Percentiles rank a stretch among this genome's conserved stretches.
Conservation (phyloP, 2,888 invertebrate genomes). For the Dascillus cervinus region DNA sequence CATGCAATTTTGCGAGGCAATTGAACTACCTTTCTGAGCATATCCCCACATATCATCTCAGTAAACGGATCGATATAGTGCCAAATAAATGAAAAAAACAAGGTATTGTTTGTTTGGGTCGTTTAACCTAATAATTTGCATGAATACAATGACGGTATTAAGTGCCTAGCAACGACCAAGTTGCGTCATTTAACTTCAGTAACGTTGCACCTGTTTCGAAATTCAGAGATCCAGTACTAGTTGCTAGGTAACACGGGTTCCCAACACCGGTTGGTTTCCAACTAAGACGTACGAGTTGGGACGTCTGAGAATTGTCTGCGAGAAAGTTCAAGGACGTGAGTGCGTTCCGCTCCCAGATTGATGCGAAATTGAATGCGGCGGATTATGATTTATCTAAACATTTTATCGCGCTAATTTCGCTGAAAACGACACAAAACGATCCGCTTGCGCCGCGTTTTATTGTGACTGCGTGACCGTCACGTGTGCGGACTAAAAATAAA, state of each 20-base stretch:
- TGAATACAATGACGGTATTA: slow-evolving; percentile 1
- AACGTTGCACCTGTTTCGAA: slow-evolving; percentile 11
- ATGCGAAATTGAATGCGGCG: too few species aligned
- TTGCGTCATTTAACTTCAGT: slow-evolving; percentile 2
- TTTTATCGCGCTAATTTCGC: too few species aligned
- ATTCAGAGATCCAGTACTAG: slow-evolving; percentile 9
- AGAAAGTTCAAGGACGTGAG: slow-evolving; percentile 20
- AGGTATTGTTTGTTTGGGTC: background rate
- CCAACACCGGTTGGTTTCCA: slow-evolving; percentile 4
- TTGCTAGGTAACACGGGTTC: slow-evolving; percentile 9
- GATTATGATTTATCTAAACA: too few species aligned
- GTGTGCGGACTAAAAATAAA: too few species aligned
- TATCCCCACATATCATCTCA: too few species aligned
- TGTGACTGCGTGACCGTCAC: too few species aligned
- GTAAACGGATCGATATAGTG: too few species aligned
- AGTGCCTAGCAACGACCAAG: slow-evolving; percentile 8
- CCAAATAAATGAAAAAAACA: too few species aligned
- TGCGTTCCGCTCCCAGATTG: slow-evolving; percentile 11
- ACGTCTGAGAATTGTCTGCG: slow-evolving; percentile 16
- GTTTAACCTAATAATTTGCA: slow-evolving; percentile 3
- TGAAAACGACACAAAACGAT: too few species aligned
- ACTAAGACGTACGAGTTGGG: slow-evolving; percentile 13
- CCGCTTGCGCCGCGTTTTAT: too few species aligned
- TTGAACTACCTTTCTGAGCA: too few species aligned
- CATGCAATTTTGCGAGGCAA: slow-evolving; percentile 5